Evolutionary conservation across 2,797 vertebrate species (phyloP).

Genomic region (Erpetoichthys calabaricus): DNA sequence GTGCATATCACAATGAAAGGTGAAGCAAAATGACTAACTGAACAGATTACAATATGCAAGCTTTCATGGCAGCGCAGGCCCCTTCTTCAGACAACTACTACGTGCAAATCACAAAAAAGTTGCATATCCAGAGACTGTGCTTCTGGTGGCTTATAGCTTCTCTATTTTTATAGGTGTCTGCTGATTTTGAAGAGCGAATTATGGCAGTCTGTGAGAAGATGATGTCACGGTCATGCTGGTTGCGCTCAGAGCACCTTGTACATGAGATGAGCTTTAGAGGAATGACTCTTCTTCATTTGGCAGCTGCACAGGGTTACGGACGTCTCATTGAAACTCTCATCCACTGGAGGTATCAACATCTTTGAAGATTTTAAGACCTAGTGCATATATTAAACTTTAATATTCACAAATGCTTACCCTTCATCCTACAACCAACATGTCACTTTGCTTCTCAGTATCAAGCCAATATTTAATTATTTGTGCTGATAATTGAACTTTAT

Average conservation of each 20-base stretch:
- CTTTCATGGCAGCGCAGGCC: too few species aligned
- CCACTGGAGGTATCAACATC: constrained; percentile 58
- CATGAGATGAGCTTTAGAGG: constrained; percentile 66
- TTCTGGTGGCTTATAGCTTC: background rate
- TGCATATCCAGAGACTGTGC: too few species aligned
- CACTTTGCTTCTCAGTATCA: background rate
- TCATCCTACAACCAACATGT: too few species aligned
- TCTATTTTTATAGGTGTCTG: constrained; percentile 11
- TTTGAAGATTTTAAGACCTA: background rate
- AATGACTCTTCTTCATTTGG: constrained; percentile 80
- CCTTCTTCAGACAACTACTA: too few species aligned
- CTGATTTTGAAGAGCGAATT: constrained; percentile 67
- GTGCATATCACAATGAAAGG: too few species aligned
- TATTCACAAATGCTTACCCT: too few species aligned
- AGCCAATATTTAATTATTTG: background rate
- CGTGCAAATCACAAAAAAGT: too few species aligned
- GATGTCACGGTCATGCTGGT: constrained; percentile 55
- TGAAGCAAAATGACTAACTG: too few species aligned
- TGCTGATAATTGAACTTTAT: too few species aligned
- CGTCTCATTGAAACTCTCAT: constrained; percentile 73
- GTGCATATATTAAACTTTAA: background rate
- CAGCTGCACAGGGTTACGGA: constrained; percentile 76
- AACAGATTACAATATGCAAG: too few species aligned
- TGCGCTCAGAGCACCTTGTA: constrained; percentile 43
- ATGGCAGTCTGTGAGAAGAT: constrained; percentile 71